phyloP scores from a whole-genome alignment of 2,797 vertebrate genomes.

The Schizopygopsis malacanthus region DNA sequence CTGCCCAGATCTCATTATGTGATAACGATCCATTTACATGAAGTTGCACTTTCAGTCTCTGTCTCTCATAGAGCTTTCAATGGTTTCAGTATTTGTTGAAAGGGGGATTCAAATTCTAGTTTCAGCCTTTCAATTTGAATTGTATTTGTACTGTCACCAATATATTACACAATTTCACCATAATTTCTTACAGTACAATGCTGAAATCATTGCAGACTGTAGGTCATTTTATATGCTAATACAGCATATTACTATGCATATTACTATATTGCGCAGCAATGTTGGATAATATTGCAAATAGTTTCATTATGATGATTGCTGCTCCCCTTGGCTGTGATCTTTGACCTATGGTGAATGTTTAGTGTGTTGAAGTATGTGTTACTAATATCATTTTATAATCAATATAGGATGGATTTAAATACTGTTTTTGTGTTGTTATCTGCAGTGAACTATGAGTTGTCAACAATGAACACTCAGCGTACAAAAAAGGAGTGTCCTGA shows the following conservation, averaged over 20 bases:
- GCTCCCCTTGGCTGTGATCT: not conserved
- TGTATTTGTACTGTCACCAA: not conserved
- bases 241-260: not conserved
- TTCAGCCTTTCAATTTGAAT: conserved; percentile 1
- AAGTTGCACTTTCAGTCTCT: conserved; percentile 10
- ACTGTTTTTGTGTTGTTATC: not conserved
- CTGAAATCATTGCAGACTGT: not conserved
- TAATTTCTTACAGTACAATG: not conserved
- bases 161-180: not conserved
- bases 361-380: not conserved
- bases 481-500: not conserved
- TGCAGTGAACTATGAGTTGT: not conserved
- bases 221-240: not conserved
- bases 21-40: not conserved
- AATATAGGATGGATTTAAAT: not conserved
- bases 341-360: not conserved
- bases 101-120: conserved; percentile 14
- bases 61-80: not conserved
- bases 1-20: not conserved
- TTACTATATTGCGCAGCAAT: not conserved
- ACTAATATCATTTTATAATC: not conserved
- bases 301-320: not conserved
- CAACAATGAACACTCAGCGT: not conserved
- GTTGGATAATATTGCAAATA: not conserved
- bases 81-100: conserved; percentile 25